Evolutionary conservation across 2,888 invertebrate genomes (phyloP), one percentile per base, ranked within the genome.

Genomic region (Drosophila basisetae): DNA sequence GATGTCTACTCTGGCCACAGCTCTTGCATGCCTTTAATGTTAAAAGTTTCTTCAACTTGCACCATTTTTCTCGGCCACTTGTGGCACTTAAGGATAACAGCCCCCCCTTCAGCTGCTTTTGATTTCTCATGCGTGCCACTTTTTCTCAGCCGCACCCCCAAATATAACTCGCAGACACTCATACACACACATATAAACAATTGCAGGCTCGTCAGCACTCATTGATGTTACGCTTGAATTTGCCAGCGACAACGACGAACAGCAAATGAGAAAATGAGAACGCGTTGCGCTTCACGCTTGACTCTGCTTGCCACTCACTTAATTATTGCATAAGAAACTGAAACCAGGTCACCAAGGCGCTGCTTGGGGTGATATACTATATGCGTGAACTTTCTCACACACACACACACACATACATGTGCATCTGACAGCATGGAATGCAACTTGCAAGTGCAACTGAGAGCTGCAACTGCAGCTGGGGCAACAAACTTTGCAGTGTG

Each of bases 281-380:
- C 73, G 68, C 78, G 75, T 79, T 64, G 73, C 70, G 74, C 68
- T 89, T 79, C 80, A 84, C 79, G 85, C 90, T 85, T 87, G 80
- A 85, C 88, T 89, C 90, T 75, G 70, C 83, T 89, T 85, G 88
- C 71, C 90, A 85, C 88, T 87, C 85, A 85, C 88, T 85, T 89
- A 85, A 85, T 85, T 85, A 85, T 85, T 85, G 74, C 83, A 85
- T 82, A 85, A 89, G 85, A 76, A 90, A 85, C 80, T 75, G 73
- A 89, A 85, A 89, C 73, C 85, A 78, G 90, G 88, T 69, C 88
- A 84, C 71, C 74, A 87, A 84, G 83, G 78, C 88, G 75, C 73
- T 70, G 59, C 72, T 37, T n/a, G 63, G 53, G 52, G 65, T 52
- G 33, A 53, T 64, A 60, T n/a, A n/a, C 41, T 22, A n/a, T n/a